phyloP scores from a whole-genome alignment of 2,888 invertebrate genomes.

The Diarsia brunnea region DNA sequence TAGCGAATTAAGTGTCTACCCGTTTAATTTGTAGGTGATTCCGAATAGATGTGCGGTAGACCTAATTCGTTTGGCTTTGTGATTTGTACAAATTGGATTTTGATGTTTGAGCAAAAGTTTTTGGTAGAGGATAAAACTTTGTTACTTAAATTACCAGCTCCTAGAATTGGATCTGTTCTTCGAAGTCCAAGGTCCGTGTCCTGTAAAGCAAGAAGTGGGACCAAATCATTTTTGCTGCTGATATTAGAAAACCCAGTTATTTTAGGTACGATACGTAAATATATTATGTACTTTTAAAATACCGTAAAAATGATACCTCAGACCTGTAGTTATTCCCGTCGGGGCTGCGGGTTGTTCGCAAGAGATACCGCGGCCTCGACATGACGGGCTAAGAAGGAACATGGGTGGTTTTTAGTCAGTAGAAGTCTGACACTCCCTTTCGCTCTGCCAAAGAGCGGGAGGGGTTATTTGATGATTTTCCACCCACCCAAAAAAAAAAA shows the following conservation, averaged over 20 bases:
- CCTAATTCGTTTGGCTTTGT: constrained; percentile 56
- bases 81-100: constrained; percentile 55
- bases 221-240: not conserved
- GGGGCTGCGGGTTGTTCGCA: too few relatives aligned
- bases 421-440: too few relatives aligned
- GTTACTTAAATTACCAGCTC: constrained; percentile 18
- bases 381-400: too few relatives aligned
- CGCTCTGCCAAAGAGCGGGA: too few relatives aligned
- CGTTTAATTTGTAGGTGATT: constrained; percentile 57
- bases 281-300: not conserved
- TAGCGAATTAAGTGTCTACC: constrained; percentile 63
- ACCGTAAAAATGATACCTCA: not conserved
- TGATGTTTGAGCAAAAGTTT: constrained; percentile 25
- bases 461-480: too few relatives aligned
- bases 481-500: too few relatives aligned
- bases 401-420: too few relatives aligned
- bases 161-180: constrained; percentile 41
- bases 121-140: constrained; percentile 22
- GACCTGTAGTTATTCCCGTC: not conserved
- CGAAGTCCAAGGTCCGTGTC: not conserved
- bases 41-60: constrained; percentile 48
- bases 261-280: not conserved
- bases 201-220: too few relatives aligned
- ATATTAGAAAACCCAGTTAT: not conserved
- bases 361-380: too few relatives aligned